Percentiles rank a stretch among this genome's conserved stretches.
Evolutionary conservation across 2,888 invertebrate genomes (phyloP).

Genomic region (Platycheirus rosarum): DNA sequence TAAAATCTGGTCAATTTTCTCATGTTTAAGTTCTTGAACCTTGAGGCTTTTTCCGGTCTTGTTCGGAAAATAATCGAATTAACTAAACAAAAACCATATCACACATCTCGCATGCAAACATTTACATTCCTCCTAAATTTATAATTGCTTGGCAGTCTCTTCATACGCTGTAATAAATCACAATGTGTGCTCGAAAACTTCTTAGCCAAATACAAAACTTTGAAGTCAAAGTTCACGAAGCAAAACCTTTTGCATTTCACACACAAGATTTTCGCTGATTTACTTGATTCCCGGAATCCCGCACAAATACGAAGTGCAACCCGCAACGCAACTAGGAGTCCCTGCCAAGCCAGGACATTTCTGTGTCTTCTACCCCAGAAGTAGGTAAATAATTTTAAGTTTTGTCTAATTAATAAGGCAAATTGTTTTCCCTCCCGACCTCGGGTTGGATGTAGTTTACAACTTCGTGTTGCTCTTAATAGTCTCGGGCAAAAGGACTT

Average conservation of each 20-base stretch:
- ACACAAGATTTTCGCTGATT: conserved; percentile 54
- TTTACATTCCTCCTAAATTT: neutral
- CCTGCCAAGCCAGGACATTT: conserved; percentile 42
- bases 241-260: conserved; percentile 37
- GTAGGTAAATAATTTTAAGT: conserved; percentile 55
- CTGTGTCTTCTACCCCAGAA: conserved; percentile 17
- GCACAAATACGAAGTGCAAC: conserved; percentile 37
- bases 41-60: no score
- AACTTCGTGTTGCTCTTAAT: conserved; percentile 33
- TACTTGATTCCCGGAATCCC: conserved; percentile 20
- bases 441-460: conserved; percentile 55
- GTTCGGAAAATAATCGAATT: no score
- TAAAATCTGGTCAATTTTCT: no score
- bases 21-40: no score
- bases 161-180: conserved; percentile 28
- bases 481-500: conserved; percentile 8
- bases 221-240: conserved; percentile 27
- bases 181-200: conserved; percentile 48
- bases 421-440: conserved; percentile 61
- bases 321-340: neutral
- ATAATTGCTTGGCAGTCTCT: neutral
- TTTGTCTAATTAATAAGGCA: conserved; percentile 67
- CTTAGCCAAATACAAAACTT: conserved; percentile 49
- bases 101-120: neutral
- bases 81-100: no score